Base-by-base conservation (phyloP, 2,113 vertebrate genomes). In the Rhea americana region DNA sequence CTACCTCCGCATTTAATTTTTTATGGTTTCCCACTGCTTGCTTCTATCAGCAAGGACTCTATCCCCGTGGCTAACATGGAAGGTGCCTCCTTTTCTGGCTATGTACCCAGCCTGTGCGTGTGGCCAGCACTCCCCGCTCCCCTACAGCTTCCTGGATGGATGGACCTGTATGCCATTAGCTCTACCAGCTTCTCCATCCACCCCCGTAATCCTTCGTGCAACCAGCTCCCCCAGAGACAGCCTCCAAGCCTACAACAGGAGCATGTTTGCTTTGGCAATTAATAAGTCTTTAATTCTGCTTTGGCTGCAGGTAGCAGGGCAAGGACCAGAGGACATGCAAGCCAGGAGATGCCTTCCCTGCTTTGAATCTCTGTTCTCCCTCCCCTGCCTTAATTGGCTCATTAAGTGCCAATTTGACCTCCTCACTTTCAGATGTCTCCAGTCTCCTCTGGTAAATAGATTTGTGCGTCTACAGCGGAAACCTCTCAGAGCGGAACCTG, bases 341-440 rank as follows among this genome's bases (percentile, higher is more conserved):
- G 70, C 56, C 70, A 32, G 83, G 53, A 90, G 87, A 58, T 91
- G 80, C 80, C 45, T 61, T 75, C 65, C 68, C 53, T 78, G 63
- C 80, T 88, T 68, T 6, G 7, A 89, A 32, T 5, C 65, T 67
- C 65, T 25, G 56, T 91, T 75, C 58, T 95, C 58, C 48, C n/a
- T 81, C 12, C 50, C 55, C 81, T 63, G 90, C 48, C n/a, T 77
- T 76, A 89, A 89, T 62, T 65, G 26, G 43, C 76, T 95, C 87
- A 61, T 90, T 93, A 95, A 94, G 92, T 77, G 90, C 53, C 88
- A 90, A 88, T 94, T 94, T 84, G 81, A 92, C 78, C 90, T 89
- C 85, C 59, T 41, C 59, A 6, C 78, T 84, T 80, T 95, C 92
- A 58, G 88, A 89, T 50, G 91, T 84, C 94, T 97, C 91, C 94